Evolutionary conservation across 2,888 invertebrate genomes (phyloP).

Genomic region (Graphium colonna): DNA sequence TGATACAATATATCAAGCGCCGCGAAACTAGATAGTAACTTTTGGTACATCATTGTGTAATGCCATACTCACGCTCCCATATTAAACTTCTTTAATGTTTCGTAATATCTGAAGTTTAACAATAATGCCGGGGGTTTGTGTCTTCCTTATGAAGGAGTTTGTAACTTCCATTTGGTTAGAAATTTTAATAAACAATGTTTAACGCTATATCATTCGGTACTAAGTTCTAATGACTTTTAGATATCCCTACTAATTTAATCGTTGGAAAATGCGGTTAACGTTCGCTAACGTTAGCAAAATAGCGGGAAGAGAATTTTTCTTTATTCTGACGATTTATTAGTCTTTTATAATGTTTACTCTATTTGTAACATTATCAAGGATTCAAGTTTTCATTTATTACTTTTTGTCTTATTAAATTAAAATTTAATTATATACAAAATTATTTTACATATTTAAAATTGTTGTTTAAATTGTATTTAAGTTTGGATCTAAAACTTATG

Average conservation of each 20-base stretch:
- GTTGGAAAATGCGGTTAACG: background rate
- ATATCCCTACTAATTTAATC: background rate
- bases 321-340: no score
- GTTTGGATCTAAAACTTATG: no score
- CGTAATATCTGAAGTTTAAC: constrained; percentile 21
- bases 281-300: no score
- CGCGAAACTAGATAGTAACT: constrained; percentile 13
- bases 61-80: constrained; percentile 13
- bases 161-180: constrained; percentile 8
- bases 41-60: constrained; percentile 7
- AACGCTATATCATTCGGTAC: background rate
- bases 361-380: no score
- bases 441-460: no score
- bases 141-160: constrained; percentile 7
- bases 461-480: no score
- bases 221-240: no score
- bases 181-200: constrained; percentile 15
- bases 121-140: constrained; percentile 12
- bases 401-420: no score
- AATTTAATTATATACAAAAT: no score
- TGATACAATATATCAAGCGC: constrained; percentile 22
- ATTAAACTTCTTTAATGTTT: constrained; percentile 22
- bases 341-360: no score
- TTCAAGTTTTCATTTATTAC: no score
- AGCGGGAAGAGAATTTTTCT: no score